Evolutionary conservation across 2,797 vertebrate genomes (phyloP), one percentile per base, ranked within the genome.

Genomic region (Calcarius lapponicus): DNA sequence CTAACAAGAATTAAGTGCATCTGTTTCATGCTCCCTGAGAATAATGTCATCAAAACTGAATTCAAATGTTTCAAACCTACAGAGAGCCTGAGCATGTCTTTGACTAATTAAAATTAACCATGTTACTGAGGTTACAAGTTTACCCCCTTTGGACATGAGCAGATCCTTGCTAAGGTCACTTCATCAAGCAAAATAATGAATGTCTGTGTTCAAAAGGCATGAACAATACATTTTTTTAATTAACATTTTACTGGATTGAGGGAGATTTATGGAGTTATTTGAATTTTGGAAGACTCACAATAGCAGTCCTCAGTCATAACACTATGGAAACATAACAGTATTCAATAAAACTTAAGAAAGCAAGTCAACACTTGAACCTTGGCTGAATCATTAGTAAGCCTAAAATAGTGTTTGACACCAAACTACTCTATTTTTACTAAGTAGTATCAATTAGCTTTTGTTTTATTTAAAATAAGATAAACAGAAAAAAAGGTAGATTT

Each of bases 41-140:
- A 91, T 80, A 96, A 92, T 51, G 81, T 36, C 72, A 91, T 96
- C 92, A 88, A 94, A 94, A 93, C 72, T 36, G 61, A 93, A 96
- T 90, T 94, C 69, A 86, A 91, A 69, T 79, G 62, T 72, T 88
- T 72, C 79, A 89, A 88, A 93, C 70, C 79, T 69, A 91, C 54
- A 94, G 89, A 97, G 91, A 92, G 81, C 10, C 87, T 40, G 31
- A 88, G 62, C 25, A 0, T 65, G 81, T 38, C 61, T 95, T 71
- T 86, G 62, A 80, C 92, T 96, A 94, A 94, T 95, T 95, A 96
- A 83, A 94, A 89, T 83, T 65, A 94, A 82, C 72, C 88, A 62
- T 4, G 6, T 78, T 83, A 70, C 53, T 51, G 81, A 85, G 89
- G 71, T 94, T 87, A 91, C 45, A 88, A 80, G 54, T 70, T 61